A percentile compares a stretch with the other conserved stretches of the same genome.
phyloP scores from a whole-genome alignment of 2,888 invertebrate genomes.

The Pandemis corylana region DNA sequence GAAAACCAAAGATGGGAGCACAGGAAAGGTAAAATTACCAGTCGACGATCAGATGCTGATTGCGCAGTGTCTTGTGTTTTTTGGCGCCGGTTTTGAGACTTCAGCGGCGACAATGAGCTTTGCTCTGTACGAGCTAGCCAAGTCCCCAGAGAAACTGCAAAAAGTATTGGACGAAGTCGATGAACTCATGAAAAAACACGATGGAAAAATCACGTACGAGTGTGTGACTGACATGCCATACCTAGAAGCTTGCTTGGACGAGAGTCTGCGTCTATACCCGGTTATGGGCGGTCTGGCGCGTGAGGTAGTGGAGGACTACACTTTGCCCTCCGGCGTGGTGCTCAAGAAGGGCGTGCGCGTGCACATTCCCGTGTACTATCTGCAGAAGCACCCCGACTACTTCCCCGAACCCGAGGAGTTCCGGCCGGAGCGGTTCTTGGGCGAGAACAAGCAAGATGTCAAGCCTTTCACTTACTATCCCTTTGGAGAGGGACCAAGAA shows the following conservation, averaged over 20 bases:
- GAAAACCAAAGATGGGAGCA: constrained; percentile 41
- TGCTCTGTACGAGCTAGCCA: constrained; percentile 76
- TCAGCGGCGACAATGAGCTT: constrained; percentile 77
- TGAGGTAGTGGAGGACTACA: constrained; percentile 65
- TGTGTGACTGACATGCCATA: constrained; percentile 60
- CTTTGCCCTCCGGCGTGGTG: constrained; percentile 59
- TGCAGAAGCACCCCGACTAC: constrained; percentile 62
- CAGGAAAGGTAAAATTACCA: constrained; percentile 51
- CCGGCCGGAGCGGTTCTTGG: constrained; percentile 65
- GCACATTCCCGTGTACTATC: constrained; percentile 65
- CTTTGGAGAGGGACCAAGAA: constrained; percentile 71
- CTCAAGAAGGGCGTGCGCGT: constrained; percentile 64
- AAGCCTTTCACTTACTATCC: constrained; percentile 67
- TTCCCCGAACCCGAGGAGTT: constrained; percentile 67
- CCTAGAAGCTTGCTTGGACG: constrained; percentile 61
- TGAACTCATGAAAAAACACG: constrained; percentile 54
- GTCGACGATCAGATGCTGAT: constrained; percentile 74
- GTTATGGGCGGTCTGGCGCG: constrained; percentile 61
- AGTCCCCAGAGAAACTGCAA: constrained; percentile 71
- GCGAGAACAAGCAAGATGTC: constrained; percentile 56
- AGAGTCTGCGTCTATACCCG: constrained; percentile 66
- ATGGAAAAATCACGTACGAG: constrained; percentile 56
- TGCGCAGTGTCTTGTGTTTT: constrained; percentile 81
- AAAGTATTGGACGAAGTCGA: constrained; percentile 71
- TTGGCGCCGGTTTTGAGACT: constrained; percentile 82